Base-by-base conservation (phyloP, 2,797 vertebrate genomes). In the Periparus ater region DNA sequence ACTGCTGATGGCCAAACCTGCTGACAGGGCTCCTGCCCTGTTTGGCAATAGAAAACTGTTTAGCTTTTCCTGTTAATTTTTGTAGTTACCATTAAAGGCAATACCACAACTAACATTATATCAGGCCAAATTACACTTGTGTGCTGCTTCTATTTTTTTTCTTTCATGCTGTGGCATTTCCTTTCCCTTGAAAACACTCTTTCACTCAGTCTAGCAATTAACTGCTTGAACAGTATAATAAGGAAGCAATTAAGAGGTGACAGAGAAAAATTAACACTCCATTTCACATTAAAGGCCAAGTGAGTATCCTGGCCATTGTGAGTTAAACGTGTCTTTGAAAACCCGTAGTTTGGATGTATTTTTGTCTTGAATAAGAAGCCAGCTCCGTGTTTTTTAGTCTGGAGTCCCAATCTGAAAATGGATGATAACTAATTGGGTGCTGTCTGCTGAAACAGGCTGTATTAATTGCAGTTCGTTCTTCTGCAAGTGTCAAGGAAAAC, bases 181-280 rank as follows among this genome's bases (percentile, higher is more conserved):
- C 98, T 97, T 98, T 98, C 96, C 97, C 98, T 98, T 97, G 97
- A 96, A 98, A 98, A 98, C 98, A 97, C 97, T 97, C 97, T 98
- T 98, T 98, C 97, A 98, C 97, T 98, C 97, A 96, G 97, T 98
- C 97, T 98, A 98, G 98, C 98, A 98, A 98, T 98, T 98, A 98
- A 98, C 98, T 98, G 98, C 97, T 98, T 98, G 98, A 98, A 98
- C 97, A 98, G 97, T 98, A 98, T 98, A 98, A 98, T 98, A 98
- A 98, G 98, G 97, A 98, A 98, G 98, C 98, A 98, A 98, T 98
- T 98, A 98, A 98, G 98, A 98, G 98, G 98, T 98, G 98, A 97
- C 98, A 98, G 98, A 98, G 97, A 98, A 98, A 98, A 98, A 98
- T 98, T 98, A 98, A 98, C 98, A 98, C 98, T 98, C 98, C 97